Evolutionary conservation across 1,140 invertebrate genomes (phyloP).

Genomic region (Drosophila leontia): DNA sequence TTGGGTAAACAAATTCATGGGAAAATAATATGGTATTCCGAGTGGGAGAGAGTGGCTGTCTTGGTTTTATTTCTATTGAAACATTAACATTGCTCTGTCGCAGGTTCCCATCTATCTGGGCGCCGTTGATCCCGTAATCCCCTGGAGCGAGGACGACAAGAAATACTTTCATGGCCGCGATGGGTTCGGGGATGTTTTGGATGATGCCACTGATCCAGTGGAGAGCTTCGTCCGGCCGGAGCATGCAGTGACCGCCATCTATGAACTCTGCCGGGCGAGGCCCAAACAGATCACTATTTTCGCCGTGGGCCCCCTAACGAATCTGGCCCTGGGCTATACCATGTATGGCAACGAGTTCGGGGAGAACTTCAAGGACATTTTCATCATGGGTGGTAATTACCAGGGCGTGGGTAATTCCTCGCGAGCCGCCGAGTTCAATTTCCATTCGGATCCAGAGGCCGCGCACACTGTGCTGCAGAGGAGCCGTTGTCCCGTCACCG

Average conservation of each 20-base stretch:
- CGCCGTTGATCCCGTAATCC: constrained; percentile 86
- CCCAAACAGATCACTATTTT: constrained; percentile 87
- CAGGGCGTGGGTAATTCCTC: constrained; percentile 89
- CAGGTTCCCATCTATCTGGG: constrained; percentile 90
- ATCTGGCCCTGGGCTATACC: constrained; percentile 90
- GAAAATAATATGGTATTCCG: too few relatives aligned
- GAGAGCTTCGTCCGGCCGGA: constrained; percentile 53
- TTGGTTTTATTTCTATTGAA: background rate
- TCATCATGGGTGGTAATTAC: constrained; percentile 92
- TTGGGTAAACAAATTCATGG: too few relatives aligned
- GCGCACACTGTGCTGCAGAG: constrained; percentile 89
- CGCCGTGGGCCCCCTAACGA: constrained; percentile 91
- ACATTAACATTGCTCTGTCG: background rate
- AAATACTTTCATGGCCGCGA: constrained; percentile 86
- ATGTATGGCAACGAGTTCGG: constrained; percentile 88
- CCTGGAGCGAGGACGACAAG: constrained; percentile 47
- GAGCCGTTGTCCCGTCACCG: constrained; percentile 86
- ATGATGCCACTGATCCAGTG: constrained; percentile 20
- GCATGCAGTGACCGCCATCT: constrained; percentile 85
- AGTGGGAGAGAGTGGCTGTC: background rate
- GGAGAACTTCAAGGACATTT: constrained; percentile 87
- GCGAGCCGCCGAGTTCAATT: constrained; percentile 92
- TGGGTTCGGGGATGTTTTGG: constrained; percentile 88
- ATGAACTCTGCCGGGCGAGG: constrained; percentile 84
- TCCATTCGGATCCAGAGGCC: constrained; percentile 91